These are phyloP conservation scores for Clarias platycephalus DNA, from an alignment of 2,797 vertebrate genomes.

Conservation along the genomic window DNA sequence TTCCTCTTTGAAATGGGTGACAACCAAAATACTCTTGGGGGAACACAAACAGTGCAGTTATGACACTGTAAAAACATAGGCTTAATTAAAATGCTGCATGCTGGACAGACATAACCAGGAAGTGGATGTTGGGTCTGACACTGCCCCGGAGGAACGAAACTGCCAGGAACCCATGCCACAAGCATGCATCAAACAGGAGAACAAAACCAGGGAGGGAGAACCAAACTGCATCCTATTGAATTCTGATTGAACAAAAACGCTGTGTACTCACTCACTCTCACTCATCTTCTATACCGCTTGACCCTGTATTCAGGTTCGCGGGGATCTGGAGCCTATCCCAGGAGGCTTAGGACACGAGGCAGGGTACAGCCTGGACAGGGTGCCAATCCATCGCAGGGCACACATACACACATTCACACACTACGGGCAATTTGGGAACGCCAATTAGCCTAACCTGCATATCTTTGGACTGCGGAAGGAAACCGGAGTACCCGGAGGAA, in stretches of 20 bases:
- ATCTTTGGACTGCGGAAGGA: too few species aligned
- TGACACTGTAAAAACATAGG: conserved; percentile 35
- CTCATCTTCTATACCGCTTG: too few species aligned
- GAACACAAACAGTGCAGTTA: conserved; percentile 33
- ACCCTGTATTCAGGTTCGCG: too few species aligned
- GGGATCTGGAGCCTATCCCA: too few species aligned
- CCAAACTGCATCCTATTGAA: neutral
- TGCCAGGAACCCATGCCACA: conserved; percentile 70
- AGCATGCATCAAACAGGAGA: conserved; percentile 71
- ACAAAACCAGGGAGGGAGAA: conserved; percentile 41
- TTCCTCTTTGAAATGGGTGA: conserved; percentile 38
- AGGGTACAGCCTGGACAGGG: too few species aligned
- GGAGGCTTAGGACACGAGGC: too few species aligned
- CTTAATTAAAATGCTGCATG: conserved; percentile 51
- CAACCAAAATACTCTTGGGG: neutral
- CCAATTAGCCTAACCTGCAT: too few species aligned
- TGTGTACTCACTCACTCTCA: neutral
- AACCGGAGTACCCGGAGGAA: too few species aligned
- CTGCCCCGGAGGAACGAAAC: conserved; percentile 64
- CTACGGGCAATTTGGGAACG: too few species aligned
- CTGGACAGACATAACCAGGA: conserved; percentile 51
- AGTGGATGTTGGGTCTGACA: conserved; percentile 52
- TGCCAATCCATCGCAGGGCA: too few species aligned
- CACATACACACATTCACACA: too few species aligned
- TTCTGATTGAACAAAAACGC: neutral